phyloP scores from a whole-genome alignment of 2,888 invertebrate species.

The Volucella inanis region DNA sequence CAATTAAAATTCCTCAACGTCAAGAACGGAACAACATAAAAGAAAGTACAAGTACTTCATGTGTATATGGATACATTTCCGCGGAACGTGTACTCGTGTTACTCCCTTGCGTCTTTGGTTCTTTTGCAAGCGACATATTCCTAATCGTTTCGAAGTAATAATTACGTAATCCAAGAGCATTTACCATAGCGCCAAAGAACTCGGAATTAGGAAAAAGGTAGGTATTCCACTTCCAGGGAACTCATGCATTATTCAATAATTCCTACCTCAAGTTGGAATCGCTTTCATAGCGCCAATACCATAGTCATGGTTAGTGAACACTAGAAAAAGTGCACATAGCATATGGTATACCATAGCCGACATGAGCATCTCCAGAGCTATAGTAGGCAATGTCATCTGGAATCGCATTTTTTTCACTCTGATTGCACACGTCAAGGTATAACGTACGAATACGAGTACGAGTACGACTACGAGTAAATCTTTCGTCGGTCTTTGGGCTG shows the following conservation, averaged over 20 bases:
- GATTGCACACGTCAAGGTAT: constrained; percentile 56
- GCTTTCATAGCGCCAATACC: constrained; percentile 67
- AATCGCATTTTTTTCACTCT: constrained; percentile 52
- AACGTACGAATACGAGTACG: background rate
- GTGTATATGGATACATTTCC: constrained; percentile 32
- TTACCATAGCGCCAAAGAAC: constrained; percentile 58
- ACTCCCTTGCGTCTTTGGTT: background rate
- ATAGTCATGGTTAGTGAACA: constrained; percentile 34
- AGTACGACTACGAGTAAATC: background rate
- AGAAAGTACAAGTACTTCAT: constrained; percentile 60
- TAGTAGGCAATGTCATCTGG: constrained; percentile 63
- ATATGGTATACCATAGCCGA: constrained; percentile 23
- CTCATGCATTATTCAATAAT: constrained; percentile 71
- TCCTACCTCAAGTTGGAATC: constrained; percentile 64
- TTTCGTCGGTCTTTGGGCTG: constrained; percentile 28
- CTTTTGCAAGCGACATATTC: background rate
- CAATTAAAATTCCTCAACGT: constrained; percentile 8
- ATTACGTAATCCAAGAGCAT: constrained; percentile 63
- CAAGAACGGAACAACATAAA: constrained; percentile 26
- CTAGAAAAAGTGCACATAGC: constrained; percentile 30
- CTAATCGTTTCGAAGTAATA: constrained; percentile 40
- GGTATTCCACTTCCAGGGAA: constrained; percentile 58
- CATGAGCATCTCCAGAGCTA: constrained; percentile 6
- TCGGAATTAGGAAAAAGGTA: constrained; percentile 18
- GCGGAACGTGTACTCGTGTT: constrained; percentile 11